phyloP scores from a whole-genome alignment of 1,140 invertebrate genomes.

The Hycleus cichorii region DNA sequence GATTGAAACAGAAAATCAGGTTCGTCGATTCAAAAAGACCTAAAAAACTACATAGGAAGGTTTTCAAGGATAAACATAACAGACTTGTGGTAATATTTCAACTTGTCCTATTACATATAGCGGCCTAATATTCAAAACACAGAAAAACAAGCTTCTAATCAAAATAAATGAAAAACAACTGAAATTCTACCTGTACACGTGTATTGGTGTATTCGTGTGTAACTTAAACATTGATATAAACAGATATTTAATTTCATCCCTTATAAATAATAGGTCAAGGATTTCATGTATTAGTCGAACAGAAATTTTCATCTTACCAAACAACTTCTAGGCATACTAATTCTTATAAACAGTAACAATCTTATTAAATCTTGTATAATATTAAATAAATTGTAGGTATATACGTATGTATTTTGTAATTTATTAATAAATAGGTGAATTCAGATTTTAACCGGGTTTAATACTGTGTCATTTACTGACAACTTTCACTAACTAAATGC shows the following conservation, averaged over 20 bases:
- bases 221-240: slow-evolving; percentile 3
- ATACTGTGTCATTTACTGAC: not conserved
- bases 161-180: not conserved
- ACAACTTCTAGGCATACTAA: no score
- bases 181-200: no score
- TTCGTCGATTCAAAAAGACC: slow-evolving; percentile 2
- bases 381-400: no score
- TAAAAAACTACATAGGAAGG: slow-evolving; percentile 5
- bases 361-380: no score
- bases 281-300: not conserved
- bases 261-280: slow-evolving; percentile 11
- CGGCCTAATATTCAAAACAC: slow-evolving; percentile 1
- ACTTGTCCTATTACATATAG: slow-evolving; percentile 1
- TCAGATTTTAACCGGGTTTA: no score
- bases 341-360: no score
- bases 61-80: slow-evolving; percentile 8
- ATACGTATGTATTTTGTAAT: no score
- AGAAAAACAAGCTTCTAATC: slow-evolving; percentile 6
- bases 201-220: not conserved
- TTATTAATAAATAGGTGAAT: no score
- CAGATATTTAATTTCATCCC: slow-evolving; percentile 1
- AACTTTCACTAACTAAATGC: slow-evolving; percentile 21
- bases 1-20: slow-evolving; percentile 1
- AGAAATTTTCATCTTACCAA: no score
- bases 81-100: not conserved